Evolutionary conservation across 2,888 invertebrate species (phyloP), one percentile per base, ranked within the genome.

Genomic region (Meiosimyza platycephala): DNA sequence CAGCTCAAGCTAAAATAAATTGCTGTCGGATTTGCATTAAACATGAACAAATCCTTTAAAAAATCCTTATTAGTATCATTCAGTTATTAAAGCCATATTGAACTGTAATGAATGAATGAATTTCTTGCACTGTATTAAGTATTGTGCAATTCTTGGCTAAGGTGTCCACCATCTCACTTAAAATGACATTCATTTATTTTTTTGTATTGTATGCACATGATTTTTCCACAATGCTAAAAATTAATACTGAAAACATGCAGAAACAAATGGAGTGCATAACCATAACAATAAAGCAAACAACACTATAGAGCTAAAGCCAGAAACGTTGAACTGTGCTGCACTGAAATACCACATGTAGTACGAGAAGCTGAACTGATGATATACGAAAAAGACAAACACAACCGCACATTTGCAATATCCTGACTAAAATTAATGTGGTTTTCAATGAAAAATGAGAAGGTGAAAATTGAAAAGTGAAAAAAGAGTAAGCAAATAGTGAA

Each of bases 381-480:
- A 3, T 4, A 28, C 28, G 4, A 28, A 28, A 28, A 28, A 65
- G 52, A 66, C 54, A 66, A 28, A 40, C 13, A 18, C 55, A 54
- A 55, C 66, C 55, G 28, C 28, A 50, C 47, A 66, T 55, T 47
- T 55, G 66, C 66, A 55, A 55, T 66, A 54, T 66, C 47, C 66
- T 54, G 28, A 40, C 18, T n/a, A n/a, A 55, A 66, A 55, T 66
- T 12, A 66, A 66, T 66, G 66, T 51, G 66, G 66, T 66, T 66
- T n/a, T 33, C n/a, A 28, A 40, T 47, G n/a, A 28, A 28, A 28
- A 11, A 11, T 33, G 40, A 15, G 33, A 28, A 33, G 1, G 40
- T 4, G 5, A 3, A 28, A 28, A 28, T 28, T 28, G 28, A 28
- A 3, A 28, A 28, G 28, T 4, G 4, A 28, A 28, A 28, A 2